Evolutionary conservation across 1,140 invertebrate species (phyloP).

Genomic region (Mya arenaria): DNA sequence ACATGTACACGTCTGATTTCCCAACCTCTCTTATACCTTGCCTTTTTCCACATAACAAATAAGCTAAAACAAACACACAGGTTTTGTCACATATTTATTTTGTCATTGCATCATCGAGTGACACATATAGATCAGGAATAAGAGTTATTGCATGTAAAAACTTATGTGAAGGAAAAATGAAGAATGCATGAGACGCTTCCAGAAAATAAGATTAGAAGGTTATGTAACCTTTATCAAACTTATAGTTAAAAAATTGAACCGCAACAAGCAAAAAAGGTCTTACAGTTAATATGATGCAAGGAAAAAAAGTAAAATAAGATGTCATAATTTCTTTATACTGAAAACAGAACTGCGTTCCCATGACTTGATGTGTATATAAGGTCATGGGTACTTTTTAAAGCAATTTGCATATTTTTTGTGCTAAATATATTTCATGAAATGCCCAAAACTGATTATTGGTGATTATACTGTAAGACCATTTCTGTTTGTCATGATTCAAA

Average conservation of each 20-base stretch:
- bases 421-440: too few species aligned
- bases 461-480: too few species aligned
- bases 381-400: too few species aligned
- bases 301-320: background rate
- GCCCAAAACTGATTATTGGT: too few species aligned
- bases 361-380: too few species aligned
- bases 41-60: too few species aligned
- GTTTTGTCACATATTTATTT: slow-evolving; percentile 49
- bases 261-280: background rate
- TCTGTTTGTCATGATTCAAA: too few species aligned
- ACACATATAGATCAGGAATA: slow-evolving; percentile 44
- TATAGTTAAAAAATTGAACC: background rate
- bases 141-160: slow-evolving; percentile 50
- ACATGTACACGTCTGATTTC: too few species aligned
- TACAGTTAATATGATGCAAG: background rate
- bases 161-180: background rate
- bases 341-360: background rate
- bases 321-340: background rate
- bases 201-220: background rate
- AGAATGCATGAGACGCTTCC: background rate
- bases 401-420: too few species aligned
- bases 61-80: background rate
- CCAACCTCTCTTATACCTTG: too few species aligned
- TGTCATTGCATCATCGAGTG: slow-evolving; percentile 39
- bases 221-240: background rate